Conservation (phyloP, 2,888 invertebrate genomes). For the Morpho deidamia region DNA sequence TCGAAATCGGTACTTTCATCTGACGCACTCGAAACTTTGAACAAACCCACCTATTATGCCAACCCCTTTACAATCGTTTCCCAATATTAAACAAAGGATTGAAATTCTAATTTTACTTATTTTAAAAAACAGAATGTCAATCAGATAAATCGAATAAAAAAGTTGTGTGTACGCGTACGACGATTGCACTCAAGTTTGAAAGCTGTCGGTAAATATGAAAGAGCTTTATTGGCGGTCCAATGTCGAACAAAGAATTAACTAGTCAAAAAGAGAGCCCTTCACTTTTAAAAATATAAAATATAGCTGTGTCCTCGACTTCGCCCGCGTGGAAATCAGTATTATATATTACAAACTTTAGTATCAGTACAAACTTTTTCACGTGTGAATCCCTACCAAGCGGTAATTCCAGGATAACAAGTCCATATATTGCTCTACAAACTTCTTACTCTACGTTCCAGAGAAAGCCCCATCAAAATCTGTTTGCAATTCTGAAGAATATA, state of each 20-base stretch:
- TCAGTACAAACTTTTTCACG: too few species aligned
- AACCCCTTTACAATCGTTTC: slow-evolving; percentile 1
- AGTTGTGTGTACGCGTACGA: neutral
- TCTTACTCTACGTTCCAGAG: too few species aligned
- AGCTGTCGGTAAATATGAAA: slow-evolving; percentile 28
- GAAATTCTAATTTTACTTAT: slow-evolving; percentile 12
- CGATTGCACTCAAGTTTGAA: slow-evolving; percentile 15
- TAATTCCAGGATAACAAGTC: too few species aligned
- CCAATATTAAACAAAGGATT: slow-evolving; percentile 10
- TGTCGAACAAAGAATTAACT: slow-evolving; percentile 48
- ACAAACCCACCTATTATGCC: neutral
- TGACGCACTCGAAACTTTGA: slow-evolving; percentile 9
- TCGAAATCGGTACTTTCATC: slow-evolving; percentile 9
- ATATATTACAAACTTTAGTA: too few species aligned
- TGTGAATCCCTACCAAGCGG: too few species aligned
- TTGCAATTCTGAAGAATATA: too few species aligned
- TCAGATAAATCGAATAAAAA: slow-evolving; percentile 20
- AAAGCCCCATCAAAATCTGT: too few species aligned
- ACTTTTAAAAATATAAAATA: neutral
- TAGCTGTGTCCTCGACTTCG: too few species aligned
- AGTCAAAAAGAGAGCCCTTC: slow-evolving; percentile 52
- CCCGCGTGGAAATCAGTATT: too few species aligned
- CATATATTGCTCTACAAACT: too few species aligned
- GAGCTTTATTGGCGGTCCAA: slow-evolving; percentile 29
- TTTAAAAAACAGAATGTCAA: slow-evolving; percentile 20